phyloP scores from a whole-genome alignment of 35 echinoderm and acorn worm genomes.

The Antedon bifida region DNA sequence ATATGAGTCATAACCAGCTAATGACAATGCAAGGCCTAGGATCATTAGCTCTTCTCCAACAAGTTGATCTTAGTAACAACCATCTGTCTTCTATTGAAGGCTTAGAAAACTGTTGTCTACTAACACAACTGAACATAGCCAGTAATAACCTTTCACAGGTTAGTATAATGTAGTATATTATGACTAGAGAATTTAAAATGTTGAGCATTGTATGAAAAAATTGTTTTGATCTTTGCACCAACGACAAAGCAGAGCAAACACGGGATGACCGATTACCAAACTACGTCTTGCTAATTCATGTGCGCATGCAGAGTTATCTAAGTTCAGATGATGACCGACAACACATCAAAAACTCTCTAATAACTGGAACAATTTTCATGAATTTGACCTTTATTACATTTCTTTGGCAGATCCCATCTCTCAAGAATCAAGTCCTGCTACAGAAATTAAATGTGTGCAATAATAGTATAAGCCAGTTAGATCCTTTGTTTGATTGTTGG shows the following conservation, averaged over 20 bases:
- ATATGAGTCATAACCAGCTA: slow-evolving; percentile 78
- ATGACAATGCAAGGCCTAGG: slow-evolving; percentile 48
- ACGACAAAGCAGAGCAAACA: not conserved
- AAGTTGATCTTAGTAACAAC: slow-evolving; percentile 52
- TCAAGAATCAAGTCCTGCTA: slow-evolving; percentile 61
- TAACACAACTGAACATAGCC: slow-evolving; percentile 46
- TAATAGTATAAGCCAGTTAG: slow-evolving; percentile 54
- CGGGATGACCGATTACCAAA: not conserved
- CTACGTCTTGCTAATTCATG: not conserved
- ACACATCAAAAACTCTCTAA: no score
- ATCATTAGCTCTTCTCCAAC: slow-evolving; percentile 30
- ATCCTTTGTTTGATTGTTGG: slow-evolving; percentile 33
- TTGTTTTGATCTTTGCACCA: no score
- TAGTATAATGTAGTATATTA: not conserved
- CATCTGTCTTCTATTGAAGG: slow-evolving; percentile 54
- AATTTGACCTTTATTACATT: no score
- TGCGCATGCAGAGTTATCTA: not conserved
- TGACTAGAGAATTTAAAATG: not conserved
- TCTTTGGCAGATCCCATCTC: slow-evolving; percentile 21
- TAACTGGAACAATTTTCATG: no score
- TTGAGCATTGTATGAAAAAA: no score
- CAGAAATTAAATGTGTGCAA: slow-evolving; percentile 39
- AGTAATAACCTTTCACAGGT: slow-evolving; percentile 76
- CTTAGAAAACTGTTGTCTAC: slow-evolving; percentile 53
- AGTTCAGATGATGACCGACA: not conserved